Evolutionary conservation across 2,113 vertebrate genomes (phyloP), one percentile per base, ranked within the genome.

Genomic region (Okapia johnstoni): DNA sequence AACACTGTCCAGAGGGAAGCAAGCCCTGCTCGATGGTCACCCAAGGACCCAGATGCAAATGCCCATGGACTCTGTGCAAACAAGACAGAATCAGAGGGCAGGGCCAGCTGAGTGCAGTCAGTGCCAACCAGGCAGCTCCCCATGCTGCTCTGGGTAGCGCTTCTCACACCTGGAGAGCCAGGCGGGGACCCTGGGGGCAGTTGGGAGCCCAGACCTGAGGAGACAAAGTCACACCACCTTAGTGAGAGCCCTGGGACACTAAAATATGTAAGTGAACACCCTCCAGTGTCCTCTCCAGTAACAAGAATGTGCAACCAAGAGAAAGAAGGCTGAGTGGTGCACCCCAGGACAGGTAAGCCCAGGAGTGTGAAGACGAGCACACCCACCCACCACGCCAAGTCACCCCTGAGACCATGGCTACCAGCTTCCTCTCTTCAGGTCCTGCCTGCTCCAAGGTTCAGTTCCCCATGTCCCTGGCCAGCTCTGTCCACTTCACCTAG

Each of bases 141-240:
- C 2, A 1, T 0, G 66, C 21, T 26, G 40, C 43, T 48, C 52
- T 30, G 60, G 4, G 33, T 7, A 3, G 36, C 16, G 33, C 17
- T 48, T 48, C 43, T 14, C 9, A 2, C 26, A 33, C 36, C 57
- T 10, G 23, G 81, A 61, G 36, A 85, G 46, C 60, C 50, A 8
- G 57, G 30, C 33, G 1, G 8, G 6, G 40, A 79, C 40, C 21
- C 9, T 1, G 3, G 79, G 26, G 61, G 3, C 21, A 63, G 43
- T 6, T 5, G 10, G 40, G 43, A 19, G 16, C 86, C 13, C 4
- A 66, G 46, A 61, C 8, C 46, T 7, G 10, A 76, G n/a, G 25
- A 28, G 57, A 16, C 1, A 3, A 26, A 73, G 40, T 8, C 1
- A n/a, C 1, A 16, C 1, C 2, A 7, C 26, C 55, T 10, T 0